Evolutionary conservation across 1,140 invertebrate species (phyloP).

Genomic region (Aphaenogaster floridana): DNA sequence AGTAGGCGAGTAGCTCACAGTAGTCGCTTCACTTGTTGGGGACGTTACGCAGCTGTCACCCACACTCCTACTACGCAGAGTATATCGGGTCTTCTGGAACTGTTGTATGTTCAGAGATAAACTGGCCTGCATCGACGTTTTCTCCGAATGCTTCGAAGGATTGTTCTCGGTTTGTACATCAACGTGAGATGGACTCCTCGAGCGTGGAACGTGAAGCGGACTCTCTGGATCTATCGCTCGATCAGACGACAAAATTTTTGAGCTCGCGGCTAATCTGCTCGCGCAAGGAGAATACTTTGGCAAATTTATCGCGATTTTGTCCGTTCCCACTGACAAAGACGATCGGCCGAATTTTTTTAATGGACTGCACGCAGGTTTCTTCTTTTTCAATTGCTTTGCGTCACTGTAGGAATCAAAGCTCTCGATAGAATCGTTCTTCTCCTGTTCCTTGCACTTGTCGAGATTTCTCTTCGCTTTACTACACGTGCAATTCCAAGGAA

Average conservation of each 20-base stretch:
- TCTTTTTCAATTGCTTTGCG: conserved; percentile 72
- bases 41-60: conserved; percentile 83
- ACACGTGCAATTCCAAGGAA: conserved; percentile 75
- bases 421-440: conserved; percentile 74
- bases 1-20: conserved; percentile 81
- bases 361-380: conserved; percentile 79
- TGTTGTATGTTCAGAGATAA: conserved; percentile 80
- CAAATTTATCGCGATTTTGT: conserved; percentile 82
- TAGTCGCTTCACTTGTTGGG: conserved; percentile 82
- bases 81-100: conserved; percentile 73
- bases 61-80: conserved; percentile 80
- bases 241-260: conserved; percentile 84
- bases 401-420: conserved; percentile 62
- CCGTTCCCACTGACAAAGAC: conserved; percentile 81
- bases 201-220: conserved; percentile 80
- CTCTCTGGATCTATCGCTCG: conserved; percentile 78
- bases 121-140: conserved; percentile 76
- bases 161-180: conserved; percentile 57
- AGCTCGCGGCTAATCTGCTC: conserved; percentile 84
- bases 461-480: conserved; percentile 70
- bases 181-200: conserved; percentile 78
- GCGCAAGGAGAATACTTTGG: conserved; percentile 86
- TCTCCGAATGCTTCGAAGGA: conserved; percentile 65
- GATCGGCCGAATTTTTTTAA: conserved; percentile 83
- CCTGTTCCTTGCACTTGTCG: conserved; percentile 71